Conservation (phyloP, 1,140 invertebrate species). For the Papilio dardanus region DNA sequence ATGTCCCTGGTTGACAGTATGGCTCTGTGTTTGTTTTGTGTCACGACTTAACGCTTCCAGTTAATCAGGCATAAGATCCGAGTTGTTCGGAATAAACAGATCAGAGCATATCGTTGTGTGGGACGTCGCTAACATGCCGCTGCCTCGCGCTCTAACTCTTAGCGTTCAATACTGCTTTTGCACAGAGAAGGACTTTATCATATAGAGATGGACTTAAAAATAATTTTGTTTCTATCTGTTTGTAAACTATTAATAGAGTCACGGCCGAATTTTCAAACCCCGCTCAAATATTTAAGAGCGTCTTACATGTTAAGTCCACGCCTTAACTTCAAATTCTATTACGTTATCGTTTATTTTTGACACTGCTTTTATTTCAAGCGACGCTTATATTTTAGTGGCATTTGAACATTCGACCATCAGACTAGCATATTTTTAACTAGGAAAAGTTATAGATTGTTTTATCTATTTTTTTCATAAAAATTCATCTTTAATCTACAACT, state of each 20-base stretch:
- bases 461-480: too few relatives aligned
- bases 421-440: too few relatives aligned
- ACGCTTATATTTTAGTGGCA: too few relatives aligned
- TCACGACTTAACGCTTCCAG: slow-evolving; percentile 36
- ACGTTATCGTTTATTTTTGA: too few relatives aligned
- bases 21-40: slow-evolving; percentile 17
- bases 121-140: slow-evolving; percentile 66
- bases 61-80: slow-evolving; percentile 37
- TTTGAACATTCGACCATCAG: too few relatives aligned
- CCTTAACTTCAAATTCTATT: too few relatives aligned
- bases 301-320: too few relatives aligned
- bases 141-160: slow-evolving; percentile 64
- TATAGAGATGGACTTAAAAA: neutral
- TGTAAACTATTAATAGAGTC: neutral
- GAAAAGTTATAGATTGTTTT: too few relatives aligned
- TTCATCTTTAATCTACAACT: too few relatives aligned
- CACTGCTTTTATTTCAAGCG: too few relatives aligned
- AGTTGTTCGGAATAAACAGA: slow-evolving; percentile 67
- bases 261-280: neutral
- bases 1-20: neutral
- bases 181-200: slow-evolving; percentile 49
- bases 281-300: too few relatives aligned
- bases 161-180: slow-evolving; percentile 47
- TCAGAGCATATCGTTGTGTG: slow-evolving; percentile 68
- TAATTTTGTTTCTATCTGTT: neutral